These are phyloP conservation scores for Acanthacorydalis orientalis DNA, from an alignment of 2,888 invertebrate species.

Conservation along the genomic window DNA sequence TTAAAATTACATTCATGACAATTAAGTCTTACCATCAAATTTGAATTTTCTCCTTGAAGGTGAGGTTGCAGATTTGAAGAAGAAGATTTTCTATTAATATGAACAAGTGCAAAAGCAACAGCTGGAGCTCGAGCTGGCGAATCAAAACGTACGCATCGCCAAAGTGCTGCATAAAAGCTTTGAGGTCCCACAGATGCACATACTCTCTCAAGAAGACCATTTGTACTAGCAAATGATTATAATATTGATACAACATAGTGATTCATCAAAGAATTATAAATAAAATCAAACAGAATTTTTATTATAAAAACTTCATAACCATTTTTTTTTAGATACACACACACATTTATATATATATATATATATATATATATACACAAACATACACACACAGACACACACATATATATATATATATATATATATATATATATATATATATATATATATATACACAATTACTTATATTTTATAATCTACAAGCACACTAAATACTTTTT, in stretches of 20 bases:
- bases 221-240: constrained; percentile 30
- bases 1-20: not conserved
- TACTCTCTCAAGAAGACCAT: constrained; percentile 46
- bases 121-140: constrained; percentile 68
- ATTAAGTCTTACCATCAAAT: constrained; percentile 48
- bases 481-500: too few relatives aligned
- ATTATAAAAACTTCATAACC: too few relatives aligned
- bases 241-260: not conserved
- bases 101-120: constrained; percentile 58
- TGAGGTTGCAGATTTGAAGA: constrained; percentile 57
- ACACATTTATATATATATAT: too few relatives aligned
- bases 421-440: not conserved
- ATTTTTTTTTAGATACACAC: too few relatives aligned
- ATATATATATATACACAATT: not conserved
- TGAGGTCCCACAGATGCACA: constrained; percentile 58
- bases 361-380: too few relatives aligned
- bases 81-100: constrained; percentile 59
- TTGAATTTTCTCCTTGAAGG: constrained; percentile 69
- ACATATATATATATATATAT: too few relatives aligned
- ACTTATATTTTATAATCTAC: too few relatives aligned
- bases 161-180: constrained; percentile 74
- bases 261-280: not conserved
- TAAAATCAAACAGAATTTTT: too few relatives aligned
- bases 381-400: too few relatives aligned
- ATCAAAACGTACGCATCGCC: constrained; percentile 73